Evolutionary conservation across 1,140 invertebrate genomes (phyloP).

Genomic region (Bombus breviceps): DNA sequence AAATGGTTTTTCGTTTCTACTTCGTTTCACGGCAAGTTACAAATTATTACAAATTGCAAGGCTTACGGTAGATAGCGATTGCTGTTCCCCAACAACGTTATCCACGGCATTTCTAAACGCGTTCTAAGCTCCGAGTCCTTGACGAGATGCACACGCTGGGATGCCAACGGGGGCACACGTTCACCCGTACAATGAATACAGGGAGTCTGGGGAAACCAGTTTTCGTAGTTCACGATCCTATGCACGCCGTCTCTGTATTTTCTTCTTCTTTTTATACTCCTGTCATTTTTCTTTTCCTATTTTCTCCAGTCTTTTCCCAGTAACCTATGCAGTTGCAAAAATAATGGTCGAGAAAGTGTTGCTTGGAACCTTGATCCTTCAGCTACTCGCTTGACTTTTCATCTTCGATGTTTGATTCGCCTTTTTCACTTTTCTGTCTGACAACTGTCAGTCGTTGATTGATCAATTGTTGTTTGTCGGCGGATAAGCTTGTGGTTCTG

Average conservation of each 20-base stretch:
- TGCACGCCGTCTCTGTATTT: background rate
- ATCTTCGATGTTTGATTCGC: background rate
- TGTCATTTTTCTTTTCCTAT: background rate
- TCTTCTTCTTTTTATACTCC: background rate
- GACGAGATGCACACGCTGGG: conserved; percentile 56
- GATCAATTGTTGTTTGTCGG: background rate
- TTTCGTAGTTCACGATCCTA: conserved; percentile 60
- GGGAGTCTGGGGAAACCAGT: conserved; percentile 66
- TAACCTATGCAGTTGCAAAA: conserved; percentile 37
- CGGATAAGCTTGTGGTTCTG: background rate
- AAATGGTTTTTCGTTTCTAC: background rate
- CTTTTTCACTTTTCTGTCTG: background rate
- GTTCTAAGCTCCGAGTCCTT: conserved; percentile 62
- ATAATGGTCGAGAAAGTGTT: background rate
- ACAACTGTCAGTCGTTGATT: background rate
- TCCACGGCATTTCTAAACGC: conserved; percentile 68
- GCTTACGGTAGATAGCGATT: background rate
- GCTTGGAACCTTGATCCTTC: conserved; percentile 16
- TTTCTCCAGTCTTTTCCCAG: background rate
- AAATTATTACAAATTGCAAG: background rate
- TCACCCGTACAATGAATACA: conserved; percentile 60
- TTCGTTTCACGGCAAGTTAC: background rate
- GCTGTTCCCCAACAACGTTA: background rate
- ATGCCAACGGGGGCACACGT: conserved; percentile 68
- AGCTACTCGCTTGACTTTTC: background rate